Conservation (phyloP, 2,113 vertebrate species). For the Equus quagga region DNA sequence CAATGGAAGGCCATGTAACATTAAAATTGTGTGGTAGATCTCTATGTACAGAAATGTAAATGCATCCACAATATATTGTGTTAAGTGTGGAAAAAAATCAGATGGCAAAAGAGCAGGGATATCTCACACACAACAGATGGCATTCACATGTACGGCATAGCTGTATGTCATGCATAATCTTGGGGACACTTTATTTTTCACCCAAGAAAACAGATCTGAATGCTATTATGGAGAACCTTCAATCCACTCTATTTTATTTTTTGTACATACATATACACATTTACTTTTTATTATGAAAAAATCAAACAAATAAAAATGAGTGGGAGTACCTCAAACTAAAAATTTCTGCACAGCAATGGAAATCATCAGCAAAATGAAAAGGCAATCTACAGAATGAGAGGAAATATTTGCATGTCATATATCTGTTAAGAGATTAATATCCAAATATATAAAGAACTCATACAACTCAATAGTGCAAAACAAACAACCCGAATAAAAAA, state of each 20-base stretch:
- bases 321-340: background rate
- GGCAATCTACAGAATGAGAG: background rate
- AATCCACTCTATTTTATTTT: background rate
- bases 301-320: background rate
- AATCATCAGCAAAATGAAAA: background rate
- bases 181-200: background rate
- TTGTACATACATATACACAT: background rate
- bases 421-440: background rate
- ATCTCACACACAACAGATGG: background rate
- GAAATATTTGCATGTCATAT: background rate
- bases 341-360: background rate
- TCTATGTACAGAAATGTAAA: slow-evolving; percentile 6
- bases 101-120: background rate
- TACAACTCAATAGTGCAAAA: background rate
- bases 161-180: background rate
- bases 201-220: slow-evolving; percentile 7
- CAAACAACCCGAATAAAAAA: background rate
- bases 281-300: background rate
- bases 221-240: background rate
- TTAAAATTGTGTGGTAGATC: background rate
- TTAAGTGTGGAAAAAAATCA: background rate
- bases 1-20: background rate
- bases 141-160: background rate
- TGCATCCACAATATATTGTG: background rate
- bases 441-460: background rate